Evolutionary conservation across 2,113 vertebrate species (phyloP).

Genomic region (Catharus fuscescens): DNA sequence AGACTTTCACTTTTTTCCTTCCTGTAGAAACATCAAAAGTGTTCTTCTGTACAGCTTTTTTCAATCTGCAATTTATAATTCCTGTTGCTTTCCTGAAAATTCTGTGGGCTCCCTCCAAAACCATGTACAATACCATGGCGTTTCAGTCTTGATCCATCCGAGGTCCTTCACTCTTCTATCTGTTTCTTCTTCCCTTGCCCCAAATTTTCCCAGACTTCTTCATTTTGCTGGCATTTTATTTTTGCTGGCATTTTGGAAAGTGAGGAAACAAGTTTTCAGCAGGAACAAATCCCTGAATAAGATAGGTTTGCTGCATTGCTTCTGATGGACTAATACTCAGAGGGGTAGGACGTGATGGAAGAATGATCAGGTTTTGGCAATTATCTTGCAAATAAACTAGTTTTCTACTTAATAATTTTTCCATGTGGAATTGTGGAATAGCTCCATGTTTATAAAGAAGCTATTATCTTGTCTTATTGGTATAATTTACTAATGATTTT

Average conservation of each 20-base stretch:
- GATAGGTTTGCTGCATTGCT: background rate
- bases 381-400: background rate
- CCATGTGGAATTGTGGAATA: background rate
- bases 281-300: background rate
- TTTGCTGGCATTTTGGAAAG: background rate
- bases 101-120: rapidly evolving
- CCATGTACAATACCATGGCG: rapidly evolving
- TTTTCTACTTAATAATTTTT: constrained; percentile 5
- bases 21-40: background rate
- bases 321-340: background rate
- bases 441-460: background rate
- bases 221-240: background rate
- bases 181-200: background rate
- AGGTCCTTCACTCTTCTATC: background rate
- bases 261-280: background rate
- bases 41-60: background rate
- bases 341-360: background rate
- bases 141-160: background rate
- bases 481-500: constrained; percentile 26
- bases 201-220: background rate
- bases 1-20: background rate
- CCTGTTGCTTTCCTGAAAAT: background rate
- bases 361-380: background rate
- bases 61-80: background rate
- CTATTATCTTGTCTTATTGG: background rate